Evolutionary conservation across 2,797 vertebrate species (phyloP), one percentile per base, ranked within the genome.

Genomic region (Sebastes trivittatus): DNA sequence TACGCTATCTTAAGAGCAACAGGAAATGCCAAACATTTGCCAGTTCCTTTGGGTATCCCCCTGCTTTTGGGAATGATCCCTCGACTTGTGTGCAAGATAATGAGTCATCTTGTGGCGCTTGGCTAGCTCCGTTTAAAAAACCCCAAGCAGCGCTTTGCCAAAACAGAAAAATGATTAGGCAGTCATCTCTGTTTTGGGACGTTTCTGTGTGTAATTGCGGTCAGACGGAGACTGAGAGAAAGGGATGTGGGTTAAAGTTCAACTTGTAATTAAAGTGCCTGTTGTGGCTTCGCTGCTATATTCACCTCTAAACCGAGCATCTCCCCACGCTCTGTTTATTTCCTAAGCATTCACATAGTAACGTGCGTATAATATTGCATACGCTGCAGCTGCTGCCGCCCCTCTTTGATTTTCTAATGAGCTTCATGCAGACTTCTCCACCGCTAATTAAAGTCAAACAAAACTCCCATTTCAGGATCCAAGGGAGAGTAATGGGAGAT

Each of bases 221-320:
- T 54, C 85, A 80, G 80, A 64, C 69, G 54, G 75, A 82, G 83
- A 71, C 71, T 58, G 64, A 75, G 84, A 86, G 87, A 91, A 90
- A 91, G 83, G 89, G 88, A 94, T 93, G 88, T 94, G 92, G 93
- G 94, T 93, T 92, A 94, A 93, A 93, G 93, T 92, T 95, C 91
- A 94, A 75, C 82, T 83, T 89, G 85, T 93, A 93, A 94, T 95
- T 94, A 93, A 94, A 92, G 83, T 61, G 74, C 82, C 79, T 81
- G 85, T 93, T 92, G 90, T 85, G 88, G 88, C 83, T 87, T 76
- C 2, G 38, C 67, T 88, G 86, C 87, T 90, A 74, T 82, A 88
- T 88, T 86, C 90, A 85, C 82, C 82, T 81, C 80, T 81, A 81
- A 88, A 83, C 82, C 20, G 14, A 81, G 74, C 80, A 25, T 89